Evolutionary conservation across 2,888 invertebrate species (phyloP).

Genomic region (Leucophenga maculata): DNA sequence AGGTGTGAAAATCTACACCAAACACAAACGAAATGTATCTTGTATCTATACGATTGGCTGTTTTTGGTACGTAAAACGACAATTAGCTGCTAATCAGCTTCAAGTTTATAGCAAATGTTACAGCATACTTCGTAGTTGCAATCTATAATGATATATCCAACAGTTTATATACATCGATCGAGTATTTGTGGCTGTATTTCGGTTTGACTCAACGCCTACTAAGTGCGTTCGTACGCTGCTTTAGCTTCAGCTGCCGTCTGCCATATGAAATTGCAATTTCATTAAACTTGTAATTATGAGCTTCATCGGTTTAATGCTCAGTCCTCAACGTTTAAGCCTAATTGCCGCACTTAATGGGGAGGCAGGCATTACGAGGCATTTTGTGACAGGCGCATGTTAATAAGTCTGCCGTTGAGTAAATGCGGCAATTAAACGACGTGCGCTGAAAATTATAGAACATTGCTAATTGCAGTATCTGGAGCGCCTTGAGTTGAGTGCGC

Average conservation of each 20-base stretch:
- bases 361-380: constrained; percentile 21
- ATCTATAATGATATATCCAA: too few species aligned
- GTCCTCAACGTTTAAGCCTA: not conserved
- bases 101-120: constrained; percentile 8
- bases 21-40: not conserved
- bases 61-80: not conserved
- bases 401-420: constrained; percentile 37
- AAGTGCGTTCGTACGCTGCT: too few species aligned
- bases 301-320: constrained; percentile 26
- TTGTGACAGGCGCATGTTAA: constrained; percentile 46
- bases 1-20: constrained; percentile 44
- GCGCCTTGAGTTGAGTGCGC: too few species aligned
- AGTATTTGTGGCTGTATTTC: too few species aligned
- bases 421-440: constrained; percentile 49
- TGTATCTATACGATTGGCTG: not conserved
- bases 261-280: constrained; percentile 19
- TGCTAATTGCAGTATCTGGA: constrained; percentile 48
- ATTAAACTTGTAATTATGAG: constrained; percentile 29
- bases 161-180: too few species aligned
- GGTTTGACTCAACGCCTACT: too few species aligned
- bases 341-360: not conserved
- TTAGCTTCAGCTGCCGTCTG: not conserved
- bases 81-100: constrained; percentile 20
- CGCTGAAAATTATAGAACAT: constrained; percentile 51
- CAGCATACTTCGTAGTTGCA: too few species aligned